phyloP scores from a whole-genome alignment of 2,888 invertebrate species.

The Lasioglossum pauxillum region DNA sequence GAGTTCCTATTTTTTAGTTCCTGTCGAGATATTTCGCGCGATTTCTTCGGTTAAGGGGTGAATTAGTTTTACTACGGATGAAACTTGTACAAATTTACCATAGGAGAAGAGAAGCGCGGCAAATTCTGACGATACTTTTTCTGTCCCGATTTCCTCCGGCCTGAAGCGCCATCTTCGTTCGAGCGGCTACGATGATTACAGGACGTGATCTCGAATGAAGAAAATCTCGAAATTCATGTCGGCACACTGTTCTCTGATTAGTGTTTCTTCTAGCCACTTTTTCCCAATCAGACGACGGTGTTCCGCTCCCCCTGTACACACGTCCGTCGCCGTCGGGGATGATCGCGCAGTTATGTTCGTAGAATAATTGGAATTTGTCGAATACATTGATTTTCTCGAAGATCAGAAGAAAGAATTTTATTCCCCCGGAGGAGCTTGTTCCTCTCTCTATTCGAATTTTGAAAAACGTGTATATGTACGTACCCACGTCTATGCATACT shows the following conservation, averaged over 20 bases:
- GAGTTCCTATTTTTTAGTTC: neutral
- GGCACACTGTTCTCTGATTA: slow-evolving; percentile 86
- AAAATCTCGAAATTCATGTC: slow-evolving; percentile 4
- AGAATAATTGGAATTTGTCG: slow-evolving; percentile 37
- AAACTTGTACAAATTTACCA: slow-evolving; percentile 22
- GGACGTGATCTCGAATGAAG: neutral
- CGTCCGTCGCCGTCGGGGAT: slow-evolving; percentile 27
- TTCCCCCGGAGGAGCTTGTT: slow-evolving; percentile 1
- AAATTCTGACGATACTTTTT: neutral
- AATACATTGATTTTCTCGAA: slow-evolving; percentile 11
- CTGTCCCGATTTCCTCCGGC: slow-evolving; percentile 35
- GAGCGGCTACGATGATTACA: slow-evolving; percentile 19
- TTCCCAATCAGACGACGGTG: slow-evolving; percentile 86
- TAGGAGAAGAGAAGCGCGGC: neutral
- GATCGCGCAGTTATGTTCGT: slow-evolving; percentile 39
- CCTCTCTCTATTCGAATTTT: slow-evolving; percentile 47
- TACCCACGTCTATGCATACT: slow-evolving; percentile 63
- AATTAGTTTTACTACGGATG: neutral
- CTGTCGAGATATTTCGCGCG: neutral
- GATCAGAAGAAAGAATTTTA: neutral
- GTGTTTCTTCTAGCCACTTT: slow-evolving; percentile 91
- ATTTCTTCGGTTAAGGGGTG: neutral
- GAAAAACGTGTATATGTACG: slow-evolving; percentile 45
- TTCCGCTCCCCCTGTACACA: slow-evolving; percentile 4
- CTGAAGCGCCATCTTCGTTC: slow-evolving; percentile 35